Evolutionary conservation across 2,113 vertebrate species (phyloP).

Genomic region (Phrynosoma blainvillii): DNA sequence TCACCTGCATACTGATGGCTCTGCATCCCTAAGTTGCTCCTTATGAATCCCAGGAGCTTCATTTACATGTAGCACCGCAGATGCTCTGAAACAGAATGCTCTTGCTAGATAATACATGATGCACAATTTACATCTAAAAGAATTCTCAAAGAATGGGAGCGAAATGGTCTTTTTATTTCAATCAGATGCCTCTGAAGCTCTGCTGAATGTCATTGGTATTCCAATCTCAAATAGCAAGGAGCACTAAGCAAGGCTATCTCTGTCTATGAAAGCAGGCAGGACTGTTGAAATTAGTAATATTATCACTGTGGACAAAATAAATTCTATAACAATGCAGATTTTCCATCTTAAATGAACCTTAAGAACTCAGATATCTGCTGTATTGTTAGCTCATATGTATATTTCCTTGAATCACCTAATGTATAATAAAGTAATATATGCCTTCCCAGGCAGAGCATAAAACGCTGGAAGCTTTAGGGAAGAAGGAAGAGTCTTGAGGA

Average conservation of each 20-base stretch:
- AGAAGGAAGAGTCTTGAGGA: too few relatives aligned
- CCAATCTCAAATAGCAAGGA: neutral
- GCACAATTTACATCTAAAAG: conserved; percentile 4
- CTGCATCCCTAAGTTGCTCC: neutral
- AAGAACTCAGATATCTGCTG: neutral
- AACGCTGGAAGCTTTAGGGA: too few relatives aligned
- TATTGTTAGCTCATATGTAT: neutral
- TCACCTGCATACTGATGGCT: accelerated
- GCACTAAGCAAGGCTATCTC: too few relatives aligned
- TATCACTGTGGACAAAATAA: neutral
- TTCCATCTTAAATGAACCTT: too few relatives aligned
- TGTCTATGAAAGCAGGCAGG: neutral
- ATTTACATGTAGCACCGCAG: conserved; percentile 2
- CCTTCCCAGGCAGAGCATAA: neutral
- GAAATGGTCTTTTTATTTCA: neutral
- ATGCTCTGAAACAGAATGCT: neutral
- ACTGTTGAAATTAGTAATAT: neutral
- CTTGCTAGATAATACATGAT: conserved; percentile 1
- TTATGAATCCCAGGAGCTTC: neutral
- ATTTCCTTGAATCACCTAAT: neutral
- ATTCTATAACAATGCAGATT: neutral
- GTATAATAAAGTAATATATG: neutral
- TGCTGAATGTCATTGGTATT: neutral
- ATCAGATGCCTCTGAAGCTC: neutral
- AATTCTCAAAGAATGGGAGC: neutral